phyloP scores from a whole-genome alignment of 2,797 vertebrate genomes.

The Hephaestus fuliginosus region DNA sequence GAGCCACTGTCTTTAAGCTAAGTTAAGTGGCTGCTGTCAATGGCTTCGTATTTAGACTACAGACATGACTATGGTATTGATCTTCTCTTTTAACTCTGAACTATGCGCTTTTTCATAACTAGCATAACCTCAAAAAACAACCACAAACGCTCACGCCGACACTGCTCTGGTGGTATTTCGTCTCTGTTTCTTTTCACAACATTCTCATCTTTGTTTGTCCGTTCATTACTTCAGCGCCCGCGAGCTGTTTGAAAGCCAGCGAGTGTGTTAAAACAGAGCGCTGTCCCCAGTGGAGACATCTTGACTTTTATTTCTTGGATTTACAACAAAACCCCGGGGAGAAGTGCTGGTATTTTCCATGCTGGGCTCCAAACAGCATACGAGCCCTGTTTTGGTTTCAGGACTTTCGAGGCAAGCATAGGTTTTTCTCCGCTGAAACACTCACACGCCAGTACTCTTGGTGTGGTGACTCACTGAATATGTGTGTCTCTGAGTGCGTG shows the following conservation, averaged over 20 bases:
- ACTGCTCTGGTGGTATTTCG: conserved; percentile 13
- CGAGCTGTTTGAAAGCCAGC: conserved; percentile 47
- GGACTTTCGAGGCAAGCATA: conserved; percentile 15
- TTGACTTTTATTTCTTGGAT: conserved; percentile 72
- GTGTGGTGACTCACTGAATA: conserved; percentile 18
- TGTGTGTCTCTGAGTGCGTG: conserved; percentile 16
- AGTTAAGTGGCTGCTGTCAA: neutral
- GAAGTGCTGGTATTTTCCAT: conserved; percentile 56
- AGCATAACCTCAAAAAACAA: conserved; percentile 30
- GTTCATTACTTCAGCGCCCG: conserved; percentile 48
- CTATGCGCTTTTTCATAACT: conserved; percentile 40
- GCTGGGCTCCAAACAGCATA: conserved; percentile 40
- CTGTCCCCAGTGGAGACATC: conserved; percentile 57
- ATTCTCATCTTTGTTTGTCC: conserved; percentile 42
- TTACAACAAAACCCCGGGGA: conserved; percentile 60
- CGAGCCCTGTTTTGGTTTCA: conserved; percentile 31
- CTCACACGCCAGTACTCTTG: conserved; percentile 32
- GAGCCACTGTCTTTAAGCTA: neutral
- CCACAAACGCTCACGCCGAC: conserved; percentile 31
- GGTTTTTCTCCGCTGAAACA: conserved; percentile 20
- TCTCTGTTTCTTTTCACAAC: conserved; percentile 49
- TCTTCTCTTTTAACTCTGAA: neutral
- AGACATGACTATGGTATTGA: neutral
- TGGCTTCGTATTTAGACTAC: neutral
- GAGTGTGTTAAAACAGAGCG: conserved; percentile 48